phyloP scores from a whole-genome alignment of 1,140 invertebrate genomes.

The Thaumatotibia leucotreta region DNA sequence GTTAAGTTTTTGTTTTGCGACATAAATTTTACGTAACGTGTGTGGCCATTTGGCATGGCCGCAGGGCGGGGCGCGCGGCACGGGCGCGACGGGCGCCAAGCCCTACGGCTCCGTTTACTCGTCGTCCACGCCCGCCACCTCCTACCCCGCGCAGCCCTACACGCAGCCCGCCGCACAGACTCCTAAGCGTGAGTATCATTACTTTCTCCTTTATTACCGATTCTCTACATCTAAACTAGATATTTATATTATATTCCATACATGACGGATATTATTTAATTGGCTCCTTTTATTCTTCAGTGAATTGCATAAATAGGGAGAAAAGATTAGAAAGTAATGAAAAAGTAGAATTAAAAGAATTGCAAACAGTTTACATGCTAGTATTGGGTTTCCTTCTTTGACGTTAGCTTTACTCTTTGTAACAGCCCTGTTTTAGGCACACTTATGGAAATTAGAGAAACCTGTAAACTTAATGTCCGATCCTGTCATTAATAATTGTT shows the following conservation, averaged over 20 bases:
- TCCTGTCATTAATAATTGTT: background rate
- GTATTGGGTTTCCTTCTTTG: too few species aligned
- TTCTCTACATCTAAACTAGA: too few species aligned
- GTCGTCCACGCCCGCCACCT: constrained; percentile 63
- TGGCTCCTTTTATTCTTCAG: too few species aligned
- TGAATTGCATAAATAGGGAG: too few species aligned
- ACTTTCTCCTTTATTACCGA: background rate
- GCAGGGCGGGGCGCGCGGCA: constrained; percentile 53
- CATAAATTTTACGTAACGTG: background rate
- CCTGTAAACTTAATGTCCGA: background rate
- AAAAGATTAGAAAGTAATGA: too few species aligned
- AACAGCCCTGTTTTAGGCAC: too few species aligned
- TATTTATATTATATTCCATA: too few species aligned
- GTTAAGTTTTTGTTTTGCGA: constrained; percentile 11
- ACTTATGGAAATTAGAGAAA: too few species aligned
- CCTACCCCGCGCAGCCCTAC: constrained; percentile 66
- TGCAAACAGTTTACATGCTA: too few species aligned
- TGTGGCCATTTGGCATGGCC: constrained; percentile 7
- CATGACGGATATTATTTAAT: too few species aligned
- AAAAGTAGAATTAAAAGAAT: too few species aligned
- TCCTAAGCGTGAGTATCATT: constrained; percentile 59
- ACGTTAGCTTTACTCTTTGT: too few species aligned
- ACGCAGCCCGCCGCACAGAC: constrained; percentile 55
- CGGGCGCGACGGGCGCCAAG: constrained; percentile 53
- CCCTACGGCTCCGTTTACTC: constrained; percentile 75